Base-by-base conservation (phyloP, 2,888 invertebrate species). In the Andrena praecox region DNA sequence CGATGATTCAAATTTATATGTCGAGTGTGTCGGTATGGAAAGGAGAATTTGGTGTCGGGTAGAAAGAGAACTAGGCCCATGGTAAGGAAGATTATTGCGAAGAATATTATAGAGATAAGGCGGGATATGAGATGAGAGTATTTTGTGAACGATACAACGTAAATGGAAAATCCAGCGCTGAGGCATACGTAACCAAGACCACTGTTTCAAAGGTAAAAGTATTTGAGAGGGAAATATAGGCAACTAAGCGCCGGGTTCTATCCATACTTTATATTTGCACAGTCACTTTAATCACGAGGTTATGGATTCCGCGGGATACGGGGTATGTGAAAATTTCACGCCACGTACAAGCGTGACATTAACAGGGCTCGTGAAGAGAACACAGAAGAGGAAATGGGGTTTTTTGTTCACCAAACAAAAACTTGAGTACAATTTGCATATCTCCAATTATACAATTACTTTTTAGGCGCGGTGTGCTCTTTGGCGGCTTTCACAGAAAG, bases 291-390 rank as follows among this genome's bases (percentile, higher is more conserved):
- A 72, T 72, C 63, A 2, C 27, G 35, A 54, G 16, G 52, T 63
- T 42, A 54, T 33, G 29, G 2, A 54, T 62, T 29, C 2, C 12
- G 10, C 48, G 20, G 42, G 10, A 33, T 42, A 29, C 8, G n/a
- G 63, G 56, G 48, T 33, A 48, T 1, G 29, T 20, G 24, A 10
- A 12, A 63, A 56, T 76, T 64, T 76, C 76, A 71, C 42, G 48
- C 31, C 16, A 29, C 20, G 2, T 54, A 63, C 16, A n/a, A 24
- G n/a, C 76, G 42, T 48, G 63, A 71, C 10, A 33, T 76, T 63
- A 33, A 64, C 31, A 54, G 20, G 35, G 29, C 5, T 56, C 63
- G 8, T 4, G 35, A 20, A 35, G 12, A 4, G 10, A 50, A 5
- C 3, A 12, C 16, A 5, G 8, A 12, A 63, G 12, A 35, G 24